phyloP scores from a whole-genome alignment of 2,113 vertebrate genomes.

The Jaculus jaculus region DNA sequence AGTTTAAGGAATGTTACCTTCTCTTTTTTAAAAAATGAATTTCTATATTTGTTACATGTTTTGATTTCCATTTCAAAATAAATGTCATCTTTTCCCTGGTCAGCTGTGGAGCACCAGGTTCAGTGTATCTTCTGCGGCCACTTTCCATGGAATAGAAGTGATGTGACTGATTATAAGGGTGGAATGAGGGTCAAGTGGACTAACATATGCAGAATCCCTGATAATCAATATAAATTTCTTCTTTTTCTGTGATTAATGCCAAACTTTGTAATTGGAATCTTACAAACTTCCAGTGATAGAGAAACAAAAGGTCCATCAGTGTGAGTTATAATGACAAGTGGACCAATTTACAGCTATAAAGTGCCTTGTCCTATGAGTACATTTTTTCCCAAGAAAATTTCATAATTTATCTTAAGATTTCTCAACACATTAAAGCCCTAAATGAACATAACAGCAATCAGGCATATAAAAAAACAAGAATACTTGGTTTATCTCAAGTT shows the following conservation, averaged over 20 bases:
- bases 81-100: background rate
- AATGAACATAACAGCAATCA: background rate
- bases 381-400: constrained; percentile 26
- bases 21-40: constrained; percentile 46
- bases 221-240: background rate
- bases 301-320: background rate
- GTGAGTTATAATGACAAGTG: background rate
- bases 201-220: background rate
- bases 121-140: background rate
- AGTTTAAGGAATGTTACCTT: constrained; percentile 44
- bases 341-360: background rate
- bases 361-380: background rate
- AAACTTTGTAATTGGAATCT: background rate
- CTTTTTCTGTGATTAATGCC: background rate
- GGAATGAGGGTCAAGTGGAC: background rate
- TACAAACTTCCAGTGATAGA: background rate
- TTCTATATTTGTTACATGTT: background rate
- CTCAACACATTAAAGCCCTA: background rate
- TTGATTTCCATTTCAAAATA: constrained; percentile 28
- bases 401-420: constrained; percentile 32
- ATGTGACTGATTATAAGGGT: background rate
- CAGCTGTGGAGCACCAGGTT: background rate
- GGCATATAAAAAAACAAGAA: background rate
- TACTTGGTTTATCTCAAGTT: background rate
- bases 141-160: background rate